These are phyloP conservation scores for Himalopsyche phryganea DNA, from an alignment of 1,140 invertebrate genomes.

Conservation along the genomic window DNA sequence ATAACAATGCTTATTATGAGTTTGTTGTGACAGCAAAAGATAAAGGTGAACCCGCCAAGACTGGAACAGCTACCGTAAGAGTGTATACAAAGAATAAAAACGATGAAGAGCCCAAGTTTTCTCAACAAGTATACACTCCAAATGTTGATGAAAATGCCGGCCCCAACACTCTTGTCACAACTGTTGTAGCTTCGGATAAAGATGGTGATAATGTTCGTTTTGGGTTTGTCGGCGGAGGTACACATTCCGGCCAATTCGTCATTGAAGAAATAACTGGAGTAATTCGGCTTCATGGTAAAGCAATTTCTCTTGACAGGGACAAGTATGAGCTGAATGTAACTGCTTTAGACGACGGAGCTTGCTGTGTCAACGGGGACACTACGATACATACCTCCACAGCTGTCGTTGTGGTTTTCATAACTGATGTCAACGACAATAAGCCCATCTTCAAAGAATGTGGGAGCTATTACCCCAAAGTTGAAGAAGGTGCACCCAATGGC, in stretches of 20 bases:
- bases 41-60: conserved; percentile 88
- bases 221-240: conserved; percentile 88
- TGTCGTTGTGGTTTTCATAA: conserved; percentile 95
- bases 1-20: conserved; percentile 95
- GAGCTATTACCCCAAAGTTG: conserved; percentile 88
- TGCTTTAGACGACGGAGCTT: conserved; percentile 89
- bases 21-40: conserved; percentile 90
- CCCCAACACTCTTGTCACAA: conserved; percentile 89
- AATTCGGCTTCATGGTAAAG: conserved; percentile 80
- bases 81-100: conserved; percentile 96
- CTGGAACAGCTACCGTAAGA: conserved; percentile 85
- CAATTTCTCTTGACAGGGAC: conserved; percentile 79
- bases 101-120: conserved; percentile 94
- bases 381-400: conserved; percentile 90
- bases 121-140: conserved; percentile 92
- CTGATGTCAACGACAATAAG: conserved; percentile 94
- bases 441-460: conserved; percentile 90
- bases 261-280: conserved; percentile 95
- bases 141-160: conserved; percentile 95
- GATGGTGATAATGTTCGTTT: conserved; percentile 93
- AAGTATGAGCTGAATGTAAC: conserved; percentile 94
- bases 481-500: conserved; percentile 88
- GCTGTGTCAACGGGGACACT: conserved; percentile 79
- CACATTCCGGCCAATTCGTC: conserved; percentile 86
- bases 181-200: conserved; percentile 92